Conservation (phyloP, 2,888 invertebrate genomes). For the Tuberolachnus salignus region DNA sequence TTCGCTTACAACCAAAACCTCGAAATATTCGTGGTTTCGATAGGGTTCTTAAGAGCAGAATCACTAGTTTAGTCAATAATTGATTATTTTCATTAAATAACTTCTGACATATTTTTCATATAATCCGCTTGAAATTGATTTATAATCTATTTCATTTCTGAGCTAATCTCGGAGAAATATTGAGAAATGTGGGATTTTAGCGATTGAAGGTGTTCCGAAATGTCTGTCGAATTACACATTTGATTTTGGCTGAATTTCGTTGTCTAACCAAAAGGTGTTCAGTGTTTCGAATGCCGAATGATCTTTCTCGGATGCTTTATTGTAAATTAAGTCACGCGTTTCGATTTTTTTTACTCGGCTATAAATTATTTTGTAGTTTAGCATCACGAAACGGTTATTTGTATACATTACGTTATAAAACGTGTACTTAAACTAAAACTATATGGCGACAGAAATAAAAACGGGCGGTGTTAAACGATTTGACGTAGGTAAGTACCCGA, state of each 20-base stretch:
- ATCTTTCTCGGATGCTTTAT: too few relatives aligned
- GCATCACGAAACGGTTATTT: too few relatives aligned
- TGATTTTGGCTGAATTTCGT: slow-evolving; percentile 36
- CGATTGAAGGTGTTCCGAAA: slow-evolving; percentile 39
- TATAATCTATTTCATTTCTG: slow-evolving; percentile 32
- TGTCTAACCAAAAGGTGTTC: slow-evolving; percentile 19
- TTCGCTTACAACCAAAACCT: slow-evolving; percentile 42
- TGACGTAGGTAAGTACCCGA: neutral
- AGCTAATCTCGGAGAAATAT: slow-evolving; percentile 27
- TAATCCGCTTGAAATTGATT: too few relatives aligned
- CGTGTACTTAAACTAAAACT: too few relatives aligned
- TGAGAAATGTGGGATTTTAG: slow-evolving; percentile 19
- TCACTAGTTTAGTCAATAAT: slow-evolving; percentile 47
- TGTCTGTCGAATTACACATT: slow-evolving; percentile 38
- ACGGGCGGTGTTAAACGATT: too few relatives aligned
- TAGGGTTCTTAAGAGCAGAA: slow-evolving; percentile 36
- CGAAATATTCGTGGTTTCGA: slow-evolving; percentile 43
- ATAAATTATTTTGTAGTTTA: too few relatives aligned
- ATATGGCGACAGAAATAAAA: too few relatives aligned
- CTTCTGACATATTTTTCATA: too few relatives aligned
- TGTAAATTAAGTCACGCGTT: too few relatives aligned
- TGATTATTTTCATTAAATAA: slow-evolving; percentile 48
- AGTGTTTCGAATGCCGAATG: slow-evolving; percentile 29
- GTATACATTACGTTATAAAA: too few relatives aligned
- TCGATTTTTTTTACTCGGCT: too few relatives aligned